Percentiles rank a stretch among this genome's conserved stretches.
phyloP scores from a whole-genome alignment of 2,797 vertebrate genomes.

The Rhynchotus rufescens region DNA sequence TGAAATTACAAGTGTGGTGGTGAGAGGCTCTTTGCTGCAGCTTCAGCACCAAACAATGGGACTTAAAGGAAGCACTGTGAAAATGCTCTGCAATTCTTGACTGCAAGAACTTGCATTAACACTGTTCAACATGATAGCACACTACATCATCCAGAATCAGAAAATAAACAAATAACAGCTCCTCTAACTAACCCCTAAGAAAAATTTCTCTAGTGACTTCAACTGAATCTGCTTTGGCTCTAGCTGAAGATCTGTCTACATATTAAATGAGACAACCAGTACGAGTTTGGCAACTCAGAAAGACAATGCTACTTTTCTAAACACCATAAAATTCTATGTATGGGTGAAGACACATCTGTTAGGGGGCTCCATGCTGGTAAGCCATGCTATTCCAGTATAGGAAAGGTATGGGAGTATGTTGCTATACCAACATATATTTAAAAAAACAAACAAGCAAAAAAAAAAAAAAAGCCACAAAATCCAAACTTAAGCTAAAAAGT shows the following conservation, averaged over 20 bases:
- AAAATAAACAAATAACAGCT: background rate
- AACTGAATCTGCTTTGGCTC: background rate
- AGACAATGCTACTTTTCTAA: background rate
- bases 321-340: background rate
- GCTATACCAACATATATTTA: background rate
- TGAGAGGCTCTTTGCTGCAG: background rate
- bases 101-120: background rate
- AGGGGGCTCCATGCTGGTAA: background rate
- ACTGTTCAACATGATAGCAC: background rate
- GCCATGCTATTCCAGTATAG: background rate
- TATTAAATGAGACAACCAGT: background rate
- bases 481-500: background rate
- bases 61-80: background rate
- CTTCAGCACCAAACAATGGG: background rate
- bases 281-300: background rate
- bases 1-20: background rate
- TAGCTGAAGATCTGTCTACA: background rate
- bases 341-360: background rate
- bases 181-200: background rate
- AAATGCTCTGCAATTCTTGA: background rate
- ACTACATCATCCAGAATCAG: background rate
- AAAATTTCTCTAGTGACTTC: background rate
- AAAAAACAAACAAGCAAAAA: too few species aligned
- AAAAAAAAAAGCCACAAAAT: background rate
- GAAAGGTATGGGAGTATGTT: background rate